A percentile compares a stretch with the other conserved stretches of the same genome.
Conservation (phyloP, 1,140 invertebrate species). For the Linepithema humile region DNA sequence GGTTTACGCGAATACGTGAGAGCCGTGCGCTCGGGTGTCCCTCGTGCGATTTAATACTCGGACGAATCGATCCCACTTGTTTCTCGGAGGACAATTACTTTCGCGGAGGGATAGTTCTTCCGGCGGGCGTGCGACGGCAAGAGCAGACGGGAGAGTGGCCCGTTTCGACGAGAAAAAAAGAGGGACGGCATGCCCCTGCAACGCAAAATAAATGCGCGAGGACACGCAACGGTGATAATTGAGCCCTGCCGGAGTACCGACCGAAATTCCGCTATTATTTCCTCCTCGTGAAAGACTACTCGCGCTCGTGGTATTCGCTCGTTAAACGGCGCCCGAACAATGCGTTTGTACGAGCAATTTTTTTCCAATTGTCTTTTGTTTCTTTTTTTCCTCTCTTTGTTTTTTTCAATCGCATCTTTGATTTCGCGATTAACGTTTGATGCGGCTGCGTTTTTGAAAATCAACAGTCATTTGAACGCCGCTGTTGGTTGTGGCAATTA, state of each 20-base stretch:
- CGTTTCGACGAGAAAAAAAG: not conserved
- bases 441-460: not conserved
- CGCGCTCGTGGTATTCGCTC: not conserved
- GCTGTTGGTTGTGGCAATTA: conserved; percentile 9
- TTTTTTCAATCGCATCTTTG: not conserved
- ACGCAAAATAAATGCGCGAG: conserved; percentile 17
- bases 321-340: conserved; percentile 1
- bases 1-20: not conserved
- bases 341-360: not conserved
- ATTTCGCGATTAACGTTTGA: not conserved
- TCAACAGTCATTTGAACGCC: not conserved
- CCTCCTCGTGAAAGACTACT: not conserved
- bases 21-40: not conserved
- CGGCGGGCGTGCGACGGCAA: not conserved
- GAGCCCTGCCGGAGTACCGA: not conserved
- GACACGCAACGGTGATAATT: conserved; percentile 19
- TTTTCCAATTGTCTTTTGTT: not conserved
- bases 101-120: conserved; percentile 25
- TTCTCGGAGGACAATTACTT: conserved; percentile 38
- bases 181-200: too few relatives aligned
- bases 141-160: not conserved
- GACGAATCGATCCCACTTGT: conserved; percentile 31
- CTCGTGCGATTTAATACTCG: not conserved
- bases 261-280: conserved; percentile 10
- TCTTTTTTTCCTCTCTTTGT: not conserved